These are phyloP conservation scores for Didymodactylos carnosus DNA, from an alignment of 2,888 invertebrate species.

Conservation along the genomic window DNA sequence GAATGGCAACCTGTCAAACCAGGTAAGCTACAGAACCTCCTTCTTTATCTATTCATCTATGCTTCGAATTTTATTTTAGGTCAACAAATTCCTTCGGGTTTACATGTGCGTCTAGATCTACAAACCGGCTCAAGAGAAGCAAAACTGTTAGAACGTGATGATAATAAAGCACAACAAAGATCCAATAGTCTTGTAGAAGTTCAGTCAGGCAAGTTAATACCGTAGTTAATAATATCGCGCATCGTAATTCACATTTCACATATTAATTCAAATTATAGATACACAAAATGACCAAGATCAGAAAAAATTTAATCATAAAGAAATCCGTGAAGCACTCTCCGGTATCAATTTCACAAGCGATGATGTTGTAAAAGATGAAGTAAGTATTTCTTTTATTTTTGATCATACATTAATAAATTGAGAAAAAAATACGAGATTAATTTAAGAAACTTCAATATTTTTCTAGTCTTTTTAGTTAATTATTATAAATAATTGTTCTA, in stretches of 20 bases:
- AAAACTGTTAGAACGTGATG: conserved; percentile 44
- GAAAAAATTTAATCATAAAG: conserved; percentile 16
- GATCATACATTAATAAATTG: background rate
- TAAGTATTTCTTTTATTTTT: conserved; percentile 13
- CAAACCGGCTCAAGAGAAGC: conserved; percentile 54
- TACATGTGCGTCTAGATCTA: conserved; percentile 56
- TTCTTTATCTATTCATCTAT: background rate
- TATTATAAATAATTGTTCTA: background rate
- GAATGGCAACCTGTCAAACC: conserved; percentile 15
- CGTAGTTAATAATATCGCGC: too few species aligned
- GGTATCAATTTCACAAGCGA: conserved; percentile 11
- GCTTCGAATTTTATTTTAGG: conserved; percentile 33
- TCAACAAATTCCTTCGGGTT: conserved; percentile 50
- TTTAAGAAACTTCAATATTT: conserved; percentile 17
- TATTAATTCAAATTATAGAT: too few species aligned
- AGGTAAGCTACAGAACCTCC: conserved; percentile 2
- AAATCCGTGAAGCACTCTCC: conserved; percentile 14
- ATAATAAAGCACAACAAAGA: conserved; percentile 21
- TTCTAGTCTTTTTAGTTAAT: background rate
- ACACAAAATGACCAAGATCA: background rate
- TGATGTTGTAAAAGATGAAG: conserved; percentile 24
- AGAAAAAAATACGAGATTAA: background rate
- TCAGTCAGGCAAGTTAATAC: too few species aligned
- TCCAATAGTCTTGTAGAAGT: background rate
- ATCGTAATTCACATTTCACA: too few species aligned